Evolutionary conservation across 2,888 invertebrate species (phyloP).

Genomic region (Cosmia trapezina): DNA sequence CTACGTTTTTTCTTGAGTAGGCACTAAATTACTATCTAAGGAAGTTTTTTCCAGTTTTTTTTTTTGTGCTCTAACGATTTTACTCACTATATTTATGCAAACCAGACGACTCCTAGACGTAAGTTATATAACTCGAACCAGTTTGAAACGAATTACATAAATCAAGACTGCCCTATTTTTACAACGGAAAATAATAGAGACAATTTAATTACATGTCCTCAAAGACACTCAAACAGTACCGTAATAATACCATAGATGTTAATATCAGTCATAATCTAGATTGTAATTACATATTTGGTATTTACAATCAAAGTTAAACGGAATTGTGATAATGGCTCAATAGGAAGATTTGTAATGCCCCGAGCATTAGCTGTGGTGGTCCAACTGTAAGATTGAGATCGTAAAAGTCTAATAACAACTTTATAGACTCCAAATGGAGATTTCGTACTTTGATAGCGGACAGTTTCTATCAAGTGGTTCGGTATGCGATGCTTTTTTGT

Average conservation of each 20-base stretch:
- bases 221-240: slow-evolving; percentile 55
- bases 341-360: slow-evolving; percentile 75
- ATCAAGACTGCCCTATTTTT: slow-evolving; percentile 68
- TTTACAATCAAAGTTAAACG: slow-evolving; percentile 73
- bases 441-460: slow-evolving; percentile 70
- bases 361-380: slow-evolving; percentile 75
- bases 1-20: slow-evolving; percentile 30
- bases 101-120: slow-evolving; percentile 71
- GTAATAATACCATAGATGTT: slow-evolving; percentile 61
- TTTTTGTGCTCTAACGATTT: slow-evolving; percentile 61
- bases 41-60: slow-evolving; percentile 51
- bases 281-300: slow-evolving; percentile 79
- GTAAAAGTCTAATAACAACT: slow-evolving; percentile 74
- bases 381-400: slow-evolving; percentile 71
- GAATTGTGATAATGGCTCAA: slow-evolving; percentile 83
- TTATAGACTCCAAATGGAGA: slow-evolving; percentile 67
- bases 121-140: slow-evolving; percentile 50
- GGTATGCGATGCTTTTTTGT: slow-evolving; percentile 44
- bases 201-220: slow-evolving; percentile 70
- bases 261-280: slow-evolving; percentile 58
- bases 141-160: slow-evolving; percentile 69
- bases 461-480: slow-evolving; percentile 56
- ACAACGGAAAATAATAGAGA: slow-evolving; percentile 63
- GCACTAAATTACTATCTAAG: slow-evolving; percentile 13
- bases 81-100: slow-evolving; percentile 64